Evolutionary conservation across 1,140 invertebrate genomes (phyloP).

Genomic region (Brachystomella parvula): DNA sequence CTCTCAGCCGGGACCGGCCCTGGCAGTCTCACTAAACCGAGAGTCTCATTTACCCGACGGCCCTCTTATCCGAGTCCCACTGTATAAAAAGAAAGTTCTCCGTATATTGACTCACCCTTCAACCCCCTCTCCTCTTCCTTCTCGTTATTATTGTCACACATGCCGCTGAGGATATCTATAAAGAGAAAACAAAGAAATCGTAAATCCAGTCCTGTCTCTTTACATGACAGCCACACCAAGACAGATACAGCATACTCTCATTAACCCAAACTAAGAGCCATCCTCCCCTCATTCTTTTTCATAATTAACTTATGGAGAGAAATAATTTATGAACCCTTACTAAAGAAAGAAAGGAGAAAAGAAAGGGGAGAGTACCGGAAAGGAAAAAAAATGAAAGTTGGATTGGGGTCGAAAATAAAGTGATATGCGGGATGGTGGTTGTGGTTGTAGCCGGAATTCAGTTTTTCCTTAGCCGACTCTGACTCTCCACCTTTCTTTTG

Average conservation of each 20-base stretch:
- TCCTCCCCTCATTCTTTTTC: constrained; percentile 7
- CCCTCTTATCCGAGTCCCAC: neutral
- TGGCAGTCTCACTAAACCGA: no score
- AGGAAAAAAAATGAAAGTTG: constrained; percentile 2
- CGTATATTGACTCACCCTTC: constrained; percentile 61
- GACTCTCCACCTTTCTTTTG: neutral
- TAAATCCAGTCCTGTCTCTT: neutral
- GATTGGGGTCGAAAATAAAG: neutral
- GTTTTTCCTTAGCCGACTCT: neutral
- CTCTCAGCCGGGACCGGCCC: no score
- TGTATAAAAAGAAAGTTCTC: neutral
- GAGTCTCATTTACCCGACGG: neutral
- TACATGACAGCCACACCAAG: no score
- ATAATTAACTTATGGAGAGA: neutral
- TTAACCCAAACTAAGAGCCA: neutral
- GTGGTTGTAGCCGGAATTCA: no score
- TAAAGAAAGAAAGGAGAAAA: neutral
- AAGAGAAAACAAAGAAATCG: constrained; percentile 39
- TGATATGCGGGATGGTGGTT: neutral
- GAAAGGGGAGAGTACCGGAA: neutral
- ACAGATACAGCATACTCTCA: neutral
- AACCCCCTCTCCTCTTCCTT: constrained; percentile 70
- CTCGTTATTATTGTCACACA: constrained; percentile 64
- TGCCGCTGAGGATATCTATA: constrained; percentile 75
- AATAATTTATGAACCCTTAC: neutral